Evolutionary conservation across 2,797 vertebrate species (phyloP).

Genomic region (Sebastes glaucus): DNA sequence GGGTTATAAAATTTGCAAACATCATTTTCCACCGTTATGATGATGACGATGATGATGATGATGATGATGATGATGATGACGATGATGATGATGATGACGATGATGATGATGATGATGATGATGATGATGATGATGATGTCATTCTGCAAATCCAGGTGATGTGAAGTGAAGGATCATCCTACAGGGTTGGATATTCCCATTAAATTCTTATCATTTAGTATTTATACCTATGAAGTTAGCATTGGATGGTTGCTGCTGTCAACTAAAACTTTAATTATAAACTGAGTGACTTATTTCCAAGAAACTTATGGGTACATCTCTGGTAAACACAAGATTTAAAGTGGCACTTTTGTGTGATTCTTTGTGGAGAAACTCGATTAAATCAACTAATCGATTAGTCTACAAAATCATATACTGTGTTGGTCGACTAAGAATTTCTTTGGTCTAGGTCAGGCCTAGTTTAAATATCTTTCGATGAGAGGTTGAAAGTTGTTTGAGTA

Average conservation of each 20-base stretch:
- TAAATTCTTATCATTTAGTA: neutral
- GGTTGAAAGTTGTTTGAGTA: neutral
- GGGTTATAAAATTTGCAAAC: neutral
- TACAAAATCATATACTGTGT: no score
- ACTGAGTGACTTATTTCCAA: neutral
- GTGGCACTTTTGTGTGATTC: no score
- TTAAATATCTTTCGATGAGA: neutral
- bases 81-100: neutral
- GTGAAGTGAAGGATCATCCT: neutral
- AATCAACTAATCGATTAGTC: no score
- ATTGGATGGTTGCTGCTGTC: neutral
- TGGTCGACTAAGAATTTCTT: no score
- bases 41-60: neutral
- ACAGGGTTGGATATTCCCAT: neutral
- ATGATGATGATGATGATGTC: neutral
- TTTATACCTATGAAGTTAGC: neutral
- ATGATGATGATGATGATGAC: neutral
- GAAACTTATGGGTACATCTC: no score
- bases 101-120: neutral
- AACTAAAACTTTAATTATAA: neutral
- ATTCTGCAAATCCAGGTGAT: neutral
- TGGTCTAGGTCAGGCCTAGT: no score
- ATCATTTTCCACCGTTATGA: neutral
- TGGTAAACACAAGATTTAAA: no score
- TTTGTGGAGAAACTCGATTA: no score